These are phyloP conservation scores for Automeris io DNA, from an alignment of 2,888 invertebrate genomes.

Conservation along the genomic window DNA sequence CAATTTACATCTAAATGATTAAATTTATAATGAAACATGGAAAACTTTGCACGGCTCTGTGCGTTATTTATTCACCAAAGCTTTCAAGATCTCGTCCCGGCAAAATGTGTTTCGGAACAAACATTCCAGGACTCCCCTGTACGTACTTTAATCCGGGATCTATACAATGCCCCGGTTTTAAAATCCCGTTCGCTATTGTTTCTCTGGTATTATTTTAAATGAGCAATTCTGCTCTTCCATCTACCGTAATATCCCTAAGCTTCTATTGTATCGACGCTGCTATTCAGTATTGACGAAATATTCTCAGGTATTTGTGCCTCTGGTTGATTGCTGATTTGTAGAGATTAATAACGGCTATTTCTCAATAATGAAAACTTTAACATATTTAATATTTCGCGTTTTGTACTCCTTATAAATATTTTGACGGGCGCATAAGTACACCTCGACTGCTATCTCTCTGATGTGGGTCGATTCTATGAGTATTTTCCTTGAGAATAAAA, in stretches of 20 bases:
- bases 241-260: slow-evolving; percentile 6
- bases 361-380: too few relatives aligned
- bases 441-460: too few relatives aligned
- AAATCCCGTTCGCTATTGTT: slow-evolving; percentile 11
- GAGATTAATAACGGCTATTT: too few relatives aligned
- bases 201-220: slow-evolving; percentile 14
- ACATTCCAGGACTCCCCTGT: slow-evolving; percentile 3
- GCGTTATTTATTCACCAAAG: slow-evolving; percentile 3
- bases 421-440: too few relatives aligned
- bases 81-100: slow-evolving; percentile 1
- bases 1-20: not conserved
- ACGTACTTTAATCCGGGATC: slow-evolving; percentile 13
- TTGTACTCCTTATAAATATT: too few relatives aligned
- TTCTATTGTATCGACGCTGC: slow-evolving; percentile 4
- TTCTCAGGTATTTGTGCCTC: not conserved
- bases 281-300: slow-evolving; percentile 1
- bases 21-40: not conserved
- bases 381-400: too few relatives aligned
- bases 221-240: slow-evolving; percentile 11
- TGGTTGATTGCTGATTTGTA: too few relatives aligned
- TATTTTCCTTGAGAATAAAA: too few relatives aligned
- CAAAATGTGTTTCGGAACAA: slow-evolving; percentile 2
- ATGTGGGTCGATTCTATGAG: too few relatives aligned
- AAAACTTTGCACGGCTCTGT: not conserved
- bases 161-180: slow-evolving; percentile 11